Conservation (phyloP, 2,797 vertebrate species). For the Scyliorhinus canicula region DNA sequence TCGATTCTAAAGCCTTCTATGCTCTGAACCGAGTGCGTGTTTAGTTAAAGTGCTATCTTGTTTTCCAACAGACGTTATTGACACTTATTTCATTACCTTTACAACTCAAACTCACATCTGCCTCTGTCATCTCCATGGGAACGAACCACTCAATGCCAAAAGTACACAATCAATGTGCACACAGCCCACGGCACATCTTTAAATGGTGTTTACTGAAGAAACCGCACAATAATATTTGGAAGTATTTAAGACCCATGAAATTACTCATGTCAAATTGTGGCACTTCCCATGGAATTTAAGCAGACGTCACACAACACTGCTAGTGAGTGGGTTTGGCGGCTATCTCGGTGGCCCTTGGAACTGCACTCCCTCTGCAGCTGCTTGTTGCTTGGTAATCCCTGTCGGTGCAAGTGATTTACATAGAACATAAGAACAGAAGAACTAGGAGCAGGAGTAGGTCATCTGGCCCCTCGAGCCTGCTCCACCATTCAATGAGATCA, state of each 20-base stretch:
- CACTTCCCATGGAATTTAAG: not conserved
- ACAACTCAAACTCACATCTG: not conserved
- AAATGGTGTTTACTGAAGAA: not conserved
- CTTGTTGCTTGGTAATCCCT: too few relatives aligned
- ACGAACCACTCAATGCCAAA: not conserved
- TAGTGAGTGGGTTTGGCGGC: too few relatives aligned
- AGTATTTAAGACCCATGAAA: not conserved
- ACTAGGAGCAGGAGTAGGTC: too few relatives aligned
- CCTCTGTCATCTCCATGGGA: slow-evolving; percentile 13
- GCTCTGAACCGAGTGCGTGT: not conserved
- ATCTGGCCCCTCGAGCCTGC: too few relatives aligned
- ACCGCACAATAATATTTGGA: not conserved
- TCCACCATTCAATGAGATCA: too few relatives aligned
- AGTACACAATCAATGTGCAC: slow-evolving; percentile 9
- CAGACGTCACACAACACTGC: not conserved
- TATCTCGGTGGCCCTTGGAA: too few relatives aligned
- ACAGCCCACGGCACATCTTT: not conserved
- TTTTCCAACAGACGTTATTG: slow-evolving; percentile 9
- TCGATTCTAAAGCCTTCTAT: not conserved
- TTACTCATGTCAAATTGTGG: not conserved
- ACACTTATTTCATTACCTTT: slow-evolving; percentile 5
- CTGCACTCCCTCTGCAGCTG: too few relatives aligned
- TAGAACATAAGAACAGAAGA: too few relatives aligned
- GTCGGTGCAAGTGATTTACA: too few relatives aligned
- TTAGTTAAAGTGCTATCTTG: not conserved